Percentiles rank a stretch among this genome's conserved stretches.
phyloP scores from a whole-genome alignment of 2,888 invertebrate species.

The Agonopterix arenella region DNA sequence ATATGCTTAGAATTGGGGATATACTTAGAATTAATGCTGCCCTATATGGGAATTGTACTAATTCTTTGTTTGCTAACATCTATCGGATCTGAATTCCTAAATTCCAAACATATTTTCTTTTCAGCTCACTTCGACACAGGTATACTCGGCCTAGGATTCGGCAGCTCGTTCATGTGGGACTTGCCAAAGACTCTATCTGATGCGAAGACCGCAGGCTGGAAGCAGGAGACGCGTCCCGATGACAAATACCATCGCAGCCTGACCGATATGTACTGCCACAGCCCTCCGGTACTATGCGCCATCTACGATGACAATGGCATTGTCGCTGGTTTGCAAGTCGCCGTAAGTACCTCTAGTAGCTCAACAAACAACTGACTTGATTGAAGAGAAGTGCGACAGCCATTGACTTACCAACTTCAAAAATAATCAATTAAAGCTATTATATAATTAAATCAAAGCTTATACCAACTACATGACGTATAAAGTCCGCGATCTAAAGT shows the following conservation, averaged over 20 bases:
- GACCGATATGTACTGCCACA: conserved; percentile 46
- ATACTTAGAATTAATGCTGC: neutral
- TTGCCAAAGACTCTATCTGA: neutral
- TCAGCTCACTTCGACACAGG: neutral
- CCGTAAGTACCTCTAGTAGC: conserved; percentile 43
- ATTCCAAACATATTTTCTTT: neutral
- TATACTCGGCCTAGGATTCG: neutral
- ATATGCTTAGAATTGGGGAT: neutral
- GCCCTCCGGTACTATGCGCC: conserved; percentile 49
- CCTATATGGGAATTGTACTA: neutral
- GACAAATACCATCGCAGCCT: neutral
- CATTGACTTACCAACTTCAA: too few relatives aligned
- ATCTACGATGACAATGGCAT: conserved; percentile 60
- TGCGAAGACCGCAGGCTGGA: neutral
- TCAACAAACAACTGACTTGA: too few relatives aligned
- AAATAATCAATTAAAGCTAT: too few relatives aligned
- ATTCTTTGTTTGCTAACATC: neutral
- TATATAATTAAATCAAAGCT: too few relatives aligned
- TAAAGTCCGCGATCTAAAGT: too few relatives aligned
- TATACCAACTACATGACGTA: too few relatives aligned
- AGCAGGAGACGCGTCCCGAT: neutral
- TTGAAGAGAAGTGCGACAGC: too few relatives aligned
- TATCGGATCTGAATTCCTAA: neutral
- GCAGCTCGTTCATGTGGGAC: neutral
- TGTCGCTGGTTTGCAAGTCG: conserved; percentile 60